Evolutionary conservation across 2,888 invertebrate genomes (phyloP).

Genomic region (Alviniconcha strummeri): DNA sequence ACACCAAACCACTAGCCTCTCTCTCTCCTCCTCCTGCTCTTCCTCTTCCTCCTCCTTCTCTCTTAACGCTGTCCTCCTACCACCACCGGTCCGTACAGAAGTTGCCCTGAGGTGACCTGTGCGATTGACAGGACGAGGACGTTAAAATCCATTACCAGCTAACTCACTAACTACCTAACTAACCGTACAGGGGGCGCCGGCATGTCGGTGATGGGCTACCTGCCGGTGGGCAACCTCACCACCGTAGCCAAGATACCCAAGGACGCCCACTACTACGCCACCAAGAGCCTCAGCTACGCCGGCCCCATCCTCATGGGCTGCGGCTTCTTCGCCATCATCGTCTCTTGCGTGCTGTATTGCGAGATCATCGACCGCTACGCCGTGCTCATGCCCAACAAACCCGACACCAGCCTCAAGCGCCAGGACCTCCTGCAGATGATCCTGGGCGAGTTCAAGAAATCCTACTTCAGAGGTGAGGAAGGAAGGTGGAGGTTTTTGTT

Average conservation of each 20-base stretch:
- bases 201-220: constrained; percentile 58
- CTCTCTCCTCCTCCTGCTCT: too few species aligned
- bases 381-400: constrained; percentile 83
- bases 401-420: constrained; percentile 10
- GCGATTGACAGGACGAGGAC: not conserved
- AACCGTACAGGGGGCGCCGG: constrained; percentile 46
- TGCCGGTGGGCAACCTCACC: constrained; percentile 43
- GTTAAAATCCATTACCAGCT: not conserved
- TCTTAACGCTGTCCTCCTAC: too few species aligned
- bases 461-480: constrained; percentile 29
- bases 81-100: too few species aligned
- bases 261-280: constrained; percentile 37
- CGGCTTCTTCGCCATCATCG: constrained; percentile 97
- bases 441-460: constrained; percentile 31
- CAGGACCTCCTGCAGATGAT: constrained; percentile 30
- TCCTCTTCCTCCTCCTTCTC: too few species aligned
- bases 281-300: constrained; percentile 85
- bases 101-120: not conserved
- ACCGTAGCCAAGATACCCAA: not conserved
- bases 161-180: constrained; percentile 23
- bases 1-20: too few species aligned
- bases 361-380: constrained; percentile 95
- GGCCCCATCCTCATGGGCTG: constrained; percentile 98
- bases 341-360: constrained; percentile 98
- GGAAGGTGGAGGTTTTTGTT: not conserved